Evolutionary conservation across 2,113 vertebrate genomes (phyloP).

Genomic region (Nematolebias whitei): DNA sequence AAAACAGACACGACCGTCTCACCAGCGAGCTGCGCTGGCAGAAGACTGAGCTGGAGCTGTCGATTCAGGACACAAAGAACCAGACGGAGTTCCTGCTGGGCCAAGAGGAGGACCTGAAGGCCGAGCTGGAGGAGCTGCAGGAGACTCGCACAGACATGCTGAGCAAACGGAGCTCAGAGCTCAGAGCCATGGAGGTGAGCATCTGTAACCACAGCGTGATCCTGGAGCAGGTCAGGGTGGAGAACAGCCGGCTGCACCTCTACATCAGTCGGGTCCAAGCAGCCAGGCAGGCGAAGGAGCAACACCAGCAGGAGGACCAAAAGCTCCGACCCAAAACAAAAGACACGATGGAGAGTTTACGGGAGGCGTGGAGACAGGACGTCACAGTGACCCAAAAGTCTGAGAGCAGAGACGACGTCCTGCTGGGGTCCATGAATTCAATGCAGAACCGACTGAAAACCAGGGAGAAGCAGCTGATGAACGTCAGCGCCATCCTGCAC

Average conservation of each 20-base stretch:
- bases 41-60: conserved; percentile 37
- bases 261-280: neutral
- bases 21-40: conserved; percentile 21
- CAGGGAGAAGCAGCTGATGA: conserved; percentile 24
- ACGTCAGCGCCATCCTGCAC: conserved; percentile 11
- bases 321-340: neutral
- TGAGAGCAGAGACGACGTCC: neutral
- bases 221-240: conserved; percentile 60
- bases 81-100: conserved; percentile 36
- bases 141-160: conserved; percentile 26
- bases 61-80: conserved; percentile 30
- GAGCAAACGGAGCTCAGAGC: conserved; percentile 33
- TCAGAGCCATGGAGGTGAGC: conserved; percentile 53
- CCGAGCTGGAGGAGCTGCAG: conserved; percentile 33
- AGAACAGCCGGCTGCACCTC: conserved; percentile 72
- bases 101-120: conserved; percentile 55
- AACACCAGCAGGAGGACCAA: conserved; percentile 10
- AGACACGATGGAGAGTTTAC: conserved; percentile 15
- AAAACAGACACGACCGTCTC: conserved; percentile 21
- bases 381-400: neutral
- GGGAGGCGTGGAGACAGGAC: conserved; percentile 43
- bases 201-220: conserved; percentile 53
- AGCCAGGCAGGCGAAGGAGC: conserved; percentile 4
- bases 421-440: neutral
- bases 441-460: conserved; percentile 14